A percentile compares a stretch with the other conserved stretches of the same genome.
Evolutionary conservation across 2,113 vertebrate species (phyloP).

Genomic region (Sprattus sprattus): DNA sequence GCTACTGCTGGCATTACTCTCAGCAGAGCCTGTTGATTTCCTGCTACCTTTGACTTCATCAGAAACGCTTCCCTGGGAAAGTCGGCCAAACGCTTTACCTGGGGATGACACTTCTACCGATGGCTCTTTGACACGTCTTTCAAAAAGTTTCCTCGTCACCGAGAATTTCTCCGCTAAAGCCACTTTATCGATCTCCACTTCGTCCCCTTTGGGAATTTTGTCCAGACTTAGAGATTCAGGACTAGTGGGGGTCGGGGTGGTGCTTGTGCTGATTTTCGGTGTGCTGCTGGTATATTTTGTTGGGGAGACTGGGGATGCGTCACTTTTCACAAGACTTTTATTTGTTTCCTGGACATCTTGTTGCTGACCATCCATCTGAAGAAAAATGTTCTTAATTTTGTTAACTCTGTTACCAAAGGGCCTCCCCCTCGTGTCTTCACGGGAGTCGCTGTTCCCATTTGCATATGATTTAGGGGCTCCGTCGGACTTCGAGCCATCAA

Average conservation of each 20-base stretch:
- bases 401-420: slow-evolving; percentile 85
- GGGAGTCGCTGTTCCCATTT: slow-evolving; percentile 76
- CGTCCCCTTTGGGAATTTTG: slow-evolving; percentile 77
- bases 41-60: slow-evolving; percentile 66
- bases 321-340: slow-evolving; percentile 70
- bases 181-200: slow-evolving; percentile 85
- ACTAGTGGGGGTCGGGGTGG: slow-evolving; percentile 67
- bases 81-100: slow-evolving; percentile 66
- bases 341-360: slow-evolving; percentile 75
- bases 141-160: slow-evolving; percentile 87
- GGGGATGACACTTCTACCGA: slow-evolving; percentile 75
- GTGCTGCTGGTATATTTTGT: slow-evolving; percentile 67
- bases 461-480: slow-evolving; percentile 69
- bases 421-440: slow-evolving; percentile 79
- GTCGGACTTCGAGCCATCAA: slow-evolving; percentile 80
- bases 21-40: slow-evolving; percentile 60
- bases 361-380: slow-evolving; percentile 84
- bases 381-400: slow-evolving; percentile 92
- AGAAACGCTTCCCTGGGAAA: slow-evolving; percentile 67
- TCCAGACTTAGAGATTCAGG: slow-evolving; percentile 67
- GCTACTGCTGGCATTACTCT: slow-evolving; percentile 46
- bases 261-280: slow-evolving; percentile 67
- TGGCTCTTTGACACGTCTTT: slow-evolving; percentile 80
- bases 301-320: slow-evolving; percentile 63
- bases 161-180: slow-evolving; percentile 89